Base-by-base conservation (phyloP, 2,113 vertebrate species). In the Acrocephalus kingi region DNA sequence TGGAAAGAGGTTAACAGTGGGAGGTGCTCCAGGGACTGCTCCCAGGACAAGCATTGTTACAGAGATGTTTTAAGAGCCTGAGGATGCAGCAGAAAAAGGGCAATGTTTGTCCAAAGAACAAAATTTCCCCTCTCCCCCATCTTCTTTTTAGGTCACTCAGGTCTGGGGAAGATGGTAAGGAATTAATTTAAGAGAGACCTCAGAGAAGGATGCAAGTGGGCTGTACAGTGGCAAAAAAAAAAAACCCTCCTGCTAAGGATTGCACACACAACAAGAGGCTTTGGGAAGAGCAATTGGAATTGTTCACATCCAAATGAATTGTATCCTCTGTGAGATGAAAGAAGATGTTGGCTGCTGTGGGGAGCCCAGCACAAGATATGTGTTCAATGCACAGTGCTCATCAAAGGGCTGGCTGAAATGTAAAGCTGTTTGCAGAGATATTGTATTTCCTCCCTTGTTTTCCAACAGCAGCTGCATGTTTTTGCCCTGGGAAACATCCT, bases 1-100 rank as follows among this genome's bases (percentile, higher is more conserved):
- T 43, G 83, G 54, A 49, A 91, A 61, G 90, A 95, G 56, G 74
- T 81, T 94, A 95, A 91, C 77, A 89, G 96, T 89, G 80, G 88
- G 93, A 93, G 84, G 74, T 79, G 69, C 84, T 93, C 62, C 77
- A 74, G 72, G 58, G 85, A 45, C 75, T 76, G 56, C 72, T 91
- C 71, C 58, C 62, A 84, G 89, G 76, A 84, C 61, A 77, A 35
- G 66, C 39, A 49, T 64, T 95, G 54, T 59, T 66, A 48, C 7
- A 81, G 35, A 48, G 49, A 37, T 15, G 49, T 52, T 77, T 82
- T 85, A 66, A 84, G 67, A 81, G 81, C 58, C 91, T 71, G 43
- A 61, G 73, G 33, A 78, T 54, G 56, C 12, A 10, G 49, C 43
- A 75, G 49, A 23, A 85, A 84, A 86, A 93, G 64, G 55, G 63